Percentiles rank a stretch among this genome's conserved stretches.
Evolutionary conservation across 2,113 vertebrate species (phyloP).

Genomic region (Archilochus colubris): DNA sequence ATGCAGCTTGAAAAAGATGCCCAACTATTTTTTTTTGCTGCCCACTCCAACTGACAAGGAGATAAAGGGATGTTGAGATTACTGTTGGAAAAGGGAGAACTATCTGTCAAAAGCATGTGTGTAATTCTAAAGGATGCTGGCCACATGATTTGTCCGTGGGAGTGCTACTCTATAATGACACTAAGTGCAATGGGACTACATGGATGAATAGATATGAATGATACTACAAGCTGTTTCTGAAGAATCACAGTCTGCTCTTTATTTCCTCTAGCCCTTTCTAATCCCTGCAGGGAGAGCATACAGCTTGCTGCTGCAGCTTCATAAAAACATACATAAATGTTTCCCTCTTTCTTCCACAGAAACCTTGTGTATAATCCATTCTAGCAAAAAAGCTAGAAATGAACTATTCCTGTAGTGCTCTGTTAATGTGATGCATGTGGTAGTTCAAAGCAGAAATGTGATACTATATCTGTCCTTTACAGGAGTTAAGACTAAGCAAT

Average conservation of each 20-base stretch:
- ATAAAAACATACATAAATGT: background rate
- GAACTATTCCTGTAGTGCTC: background rate
- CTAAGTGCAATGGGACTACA: background rate
- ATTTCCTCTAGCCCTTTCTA: background rate
- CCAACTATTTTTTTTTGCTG: background rate
- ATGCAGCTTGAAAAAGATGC: background rate
- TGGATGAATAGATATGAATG: background rate
- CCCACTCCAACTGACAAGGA: background rate
- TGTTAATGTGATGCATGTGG: background rate
- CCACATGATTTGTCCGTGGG: background rate
- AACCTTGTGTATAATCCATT: background rate
- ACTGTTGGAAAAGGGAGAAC: background rate
- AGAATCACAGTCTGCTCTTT: background rate
- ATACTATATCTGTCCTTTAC: background rate
- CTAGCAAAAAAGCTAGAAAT: background rate
- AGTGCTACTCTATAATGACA: background rate
- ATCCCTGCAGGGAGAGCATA: background rate
- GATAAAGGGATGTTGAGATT: background rate
- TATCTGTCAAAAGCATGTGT: background rate
- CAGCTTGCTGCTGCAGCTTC: background rate
- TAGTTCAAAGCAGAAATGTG: background rate
- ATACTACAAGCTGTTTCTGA: background rate
- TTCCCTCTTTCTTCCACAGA: background rate
- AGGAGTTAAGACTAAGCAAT: background rate
- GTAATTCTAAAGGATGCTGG: background rate